Evolutionary conservation across 2,888 invertebrate species (phyloP).

Genomic region (Drosophila helvetica): DNA sequence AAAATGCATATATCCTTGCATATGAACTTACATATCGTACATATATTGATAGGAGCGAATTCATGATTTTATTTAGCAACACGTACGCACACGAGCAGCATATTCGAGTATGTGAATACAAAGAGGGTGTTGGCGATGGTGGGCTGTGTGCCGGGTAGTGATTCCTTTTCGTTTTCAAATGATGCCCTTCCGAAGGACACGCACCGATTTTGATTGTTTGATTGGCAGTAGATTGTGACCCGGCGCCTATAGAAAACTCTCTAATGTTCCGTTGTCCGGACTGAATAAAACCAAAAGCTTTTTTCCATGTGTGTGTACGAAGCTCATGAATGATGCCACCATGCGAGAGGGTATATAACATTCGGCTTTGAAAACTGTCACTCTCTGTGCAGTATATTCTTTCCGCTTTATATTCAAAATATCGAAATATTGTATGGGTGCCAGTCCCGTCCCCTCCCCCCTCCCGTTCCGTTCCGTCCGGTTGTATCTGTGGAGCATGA

Average conservation of each 20-base stretch:
- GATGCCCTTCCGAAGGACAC: neutral
- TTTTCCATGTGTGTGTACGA: too few species aligned
- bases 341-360: neutral
- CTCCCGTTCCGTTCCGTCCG: neutral
- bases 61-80: conserved; percentile 63
- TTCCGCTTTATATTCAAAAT: conserved; percentile 28
- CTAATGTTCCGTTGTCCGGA: too few species aligned
- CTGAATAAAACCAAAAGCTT: too few species aligned
- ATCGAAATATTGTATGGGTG: conserved; percentile 19
- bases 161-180: conserved; percentile 13
- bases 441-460: neutral
- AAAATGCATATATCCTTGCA: conserved; percentile 51
- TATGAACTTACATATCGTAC: neutral
- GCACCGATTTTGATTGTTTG: too few species aligned
- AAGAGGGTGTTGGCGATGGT: neutral
- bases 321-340: neutral
- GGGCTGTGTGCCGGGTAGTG: conserved; percentile 16
- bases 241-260: too few species aligned
- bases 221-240: too few species aligned
- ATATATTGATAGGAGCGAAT: conserved; percentile 45
- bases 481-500: conserved; percentile 4
- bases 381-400: neutral
- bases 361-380: neutral
- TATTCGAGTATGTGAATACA: neutral
- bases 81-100: conserved; percentile 9